Evolutionary conservation across 1,140 invertebrate genomes (phyloP), one percentile per base, ranked within the genome.

Genomic region (Calliopsis andreniformis): DNA sequence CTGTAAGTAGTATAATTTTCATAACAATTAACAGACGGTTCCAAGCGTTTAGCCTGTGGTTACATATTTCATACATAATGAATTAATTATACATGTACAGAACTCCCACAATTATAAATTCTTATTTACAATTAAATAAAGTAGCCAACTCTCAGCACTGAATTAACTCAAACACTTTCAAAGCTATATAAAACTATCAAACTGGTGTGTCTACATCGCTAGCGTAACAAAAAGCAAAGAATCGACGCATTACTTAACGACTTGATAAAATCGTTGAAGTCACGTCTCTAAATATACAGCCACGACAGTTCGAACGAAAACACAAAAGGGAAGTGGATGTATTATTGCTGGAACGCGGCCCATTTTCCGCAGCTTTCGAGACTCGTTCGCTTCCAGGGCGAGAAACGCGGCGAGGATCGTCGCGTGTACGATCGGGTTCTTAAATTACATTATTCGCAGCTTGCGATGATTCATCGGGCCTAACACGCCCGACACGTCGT

Each of bases 391-490:
- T 30, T 56, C 30, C 42, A 66, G 28, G 47, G 32, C 39, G 72
- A 49, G 20, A 63, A 67, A 70, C 73, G 35, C 55, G 70, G 45
- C 25, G 76, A 68, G 75, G 62, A 49, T 77, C 42, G 55, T 66
- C 16, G 30, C 12, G 32, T 72, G 63, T 49, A 62, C 56, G 28
- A 39, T 25, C 63, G 58, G n/a, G 23, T 43, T 76, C 71, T 73
- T 80, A 79, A 85, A 83, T 86, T 79, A 86, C 78, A 76, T 71
- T 20, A 30, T 80, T 53, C 71, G 64, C 58, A 79, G 63, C 73
- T 69, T 20, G 56, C 59, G 84, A 72, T 86, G 84, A 87, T 83
- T 87, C 83, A 85, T 79, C 56, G 47, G 3, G 10, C 23, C 25
- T 56, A 77, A 77, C 39, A n/a, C 49, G 45, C 61, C 39, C 2